Base-by-base conservation (phyloP, 37 sponge, comb jelly and placozoan genomes). In the Beroe ovata region DNA sequence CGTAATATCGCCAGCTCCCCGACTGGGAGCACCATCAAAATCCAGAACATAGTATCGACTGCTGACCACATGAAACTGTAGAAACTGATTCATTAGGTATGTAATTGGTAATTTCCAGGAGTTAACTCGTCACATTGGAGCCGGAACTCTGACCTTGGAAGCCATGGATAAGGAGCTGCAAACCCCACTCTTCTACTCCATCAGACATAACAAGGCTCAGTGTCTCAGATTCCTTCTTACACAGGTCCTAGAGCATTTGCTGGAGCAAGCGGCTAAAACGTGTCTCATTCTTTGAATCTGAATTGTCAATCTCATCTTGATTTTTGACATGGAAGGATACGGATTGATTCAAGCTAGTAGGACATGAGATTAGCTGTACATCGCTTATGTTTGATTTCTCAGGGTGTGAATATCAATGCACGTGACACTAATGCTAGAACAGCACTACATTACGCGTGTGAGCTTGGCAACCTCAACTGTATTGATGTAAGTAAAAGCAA, bases 341-440 rank as follows among this genome's bases (percentile, higher is more conserved):
- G n/a, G n/a, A n/a, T n/a, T n/a, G n/a, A n/a, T n/a, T n/a, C n/a
- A n/a, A n/a, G n/a, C n/a, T n/a, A n/a, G n/a, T n/a, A n/a, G n/a
- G n/a, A n/a, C n/a, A 58, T 58, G 59, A 19, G 18, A 58, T 11
- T 58, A 19, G 59, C 59, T 58, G 11, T 58, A 18, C 18, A 18
- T 58, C 18, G 11, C 59, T 58, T 58, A 58, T 18, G 11, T 58
- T 58, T 58, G 16, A n/a, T n/a, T n/a, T 40, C n/a, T 41, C 84
- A 77, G 84, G 84, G 84, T 33, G 84, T 77, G 4, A 77, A 77
- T 77, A 54, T 77, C 1, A 77, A 77, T 35, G 54, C 84, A 21
- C 42, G 84, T 20, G 84, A 77, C 84, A 77, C 54, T 2, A 42
- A 77, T 29, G 42, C 84, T 0, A 8, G 84, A 16, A 77, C 84